Percentiles rank a stretch among this genome's conserved stretches.
These are phyloP conservation scores for Bucorvus abyssinicus DNA, from an alignment of 2,797 vertebrate genomes.

Conservation along the genomic window DNA sequence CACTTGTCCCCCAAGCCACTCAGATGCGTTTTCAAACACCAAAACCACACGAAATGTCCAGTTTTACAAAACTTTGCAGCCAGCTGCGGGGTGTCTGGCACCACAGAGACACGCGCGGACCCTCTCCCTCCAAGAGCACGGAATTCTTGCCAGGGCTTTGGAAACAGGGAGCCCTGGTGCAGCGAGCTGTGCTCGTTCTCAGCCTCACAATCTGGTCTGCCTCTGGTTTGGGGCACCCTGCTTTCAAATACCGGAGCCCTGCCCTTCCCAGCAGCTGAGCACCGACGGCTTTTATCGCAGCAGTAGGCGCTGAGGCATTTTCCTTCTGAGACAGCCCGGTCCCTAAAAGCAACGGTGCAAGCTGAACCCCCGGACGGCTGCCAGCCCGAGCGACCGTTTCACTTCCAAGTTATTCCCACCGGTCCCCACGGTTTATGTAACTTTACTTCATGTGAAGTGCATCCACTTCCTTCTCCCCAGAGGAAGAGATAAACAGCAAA, in stretches of 20 bases:
- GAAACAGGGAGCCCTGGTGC: not conserved
- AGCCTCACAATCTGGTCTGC: not conserved
- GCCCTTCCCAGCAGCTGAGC: not conserved
- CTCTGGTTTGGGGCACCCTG: not conserved
- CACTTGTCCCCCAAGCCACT: too few species aligned
- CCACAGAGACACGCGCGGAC: rapidly evolving
- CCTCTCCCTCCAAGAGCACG: not conserved
- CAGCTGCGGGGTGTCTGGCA: not conserved
- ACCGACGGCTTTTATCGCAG: not conserved
- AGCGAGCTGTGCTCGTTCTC: not conserved
- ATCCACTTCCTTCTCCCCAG: not conserved
- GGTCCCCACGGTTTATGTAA: not conserved
- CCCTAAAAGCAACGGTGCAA: not conserved
- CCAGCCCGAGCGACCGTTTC: not conserved
- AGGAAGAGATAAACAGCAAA: not conserved
- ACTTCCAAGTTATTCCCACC: not conserved
- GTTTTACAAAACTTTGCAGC: not conserved
- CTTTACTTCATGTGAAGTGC: not conserved
- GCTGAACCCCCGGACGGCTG: rapidly evolving
- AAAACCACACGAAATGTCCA: rapidly evolving
- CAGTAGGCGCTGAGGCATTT: not conserved
- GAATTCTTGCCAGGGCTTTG: not conserved
- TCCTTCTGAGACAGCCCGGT: not conserved
- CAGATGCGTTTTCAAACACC: not conserved
- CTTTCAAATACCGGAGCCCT: not conserved